A percentile compares a stretch with the other conserved stretches of the same genome.
Evolutionary conservation across 2,113 vertebrate species (phyloP).

Genomic region (Podarcis muralis): DNA sequence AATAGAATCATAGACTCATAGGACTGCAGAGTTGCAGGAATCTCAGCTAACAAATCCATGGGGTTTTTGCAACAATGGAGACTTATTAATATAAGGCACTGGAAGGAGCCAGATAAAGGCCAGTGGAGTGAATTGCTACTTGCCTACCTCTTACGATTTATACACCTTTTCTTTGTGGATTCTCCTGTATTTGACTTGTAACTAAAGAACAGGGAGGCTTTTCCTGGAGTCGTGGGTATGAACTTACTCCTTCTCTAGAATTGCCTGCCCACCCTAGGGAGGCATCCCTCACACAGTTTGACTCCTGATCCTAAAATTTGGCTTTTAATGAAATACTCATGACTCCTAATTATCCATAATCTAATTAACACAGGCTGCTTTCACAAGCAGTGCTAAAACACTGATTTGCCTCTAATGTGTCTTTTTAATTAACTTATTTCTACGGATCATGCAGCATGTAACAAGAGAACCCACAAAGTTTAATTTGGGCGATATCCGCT

Average conservation of each 20-base stretch:
- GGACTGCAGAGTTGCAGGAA: too few species aligned
- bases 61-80: neutral
- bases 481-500: neutral
- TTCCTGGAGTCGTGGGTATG: too few species aligned
- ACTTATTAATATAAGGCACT: neutral
- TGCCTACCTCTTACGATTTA: neutral
- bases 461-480: neutral
- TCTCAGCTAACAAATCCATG: too few species aligned
- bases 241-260: neutral
- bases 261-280: neutral
- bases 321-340: neutral
- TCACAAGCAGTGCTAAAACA: neutral
- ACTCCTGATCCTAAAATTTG: neutral
- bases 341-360: neutral
- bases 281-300: neutral
- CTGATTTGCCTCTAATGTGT: neutral
- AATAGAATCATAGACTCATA: too few species aligned
- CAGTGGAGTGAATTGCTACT: neutral
- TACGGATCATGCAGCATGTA: neutral
- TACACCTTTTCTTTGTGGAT: neutral
- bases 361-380: neutral
- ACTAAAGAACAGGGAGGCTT: too few species aligned
- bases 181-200: neutral
- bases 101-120: neutral
- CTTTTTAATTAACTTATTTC: neutral